Percentiles rank a stretch among this genome's conserved stretches.
Evolutionary conservation across 2,113 vertebrate species (phyloP).

Genomic region (Dendrocopos noguchii): DNA sequence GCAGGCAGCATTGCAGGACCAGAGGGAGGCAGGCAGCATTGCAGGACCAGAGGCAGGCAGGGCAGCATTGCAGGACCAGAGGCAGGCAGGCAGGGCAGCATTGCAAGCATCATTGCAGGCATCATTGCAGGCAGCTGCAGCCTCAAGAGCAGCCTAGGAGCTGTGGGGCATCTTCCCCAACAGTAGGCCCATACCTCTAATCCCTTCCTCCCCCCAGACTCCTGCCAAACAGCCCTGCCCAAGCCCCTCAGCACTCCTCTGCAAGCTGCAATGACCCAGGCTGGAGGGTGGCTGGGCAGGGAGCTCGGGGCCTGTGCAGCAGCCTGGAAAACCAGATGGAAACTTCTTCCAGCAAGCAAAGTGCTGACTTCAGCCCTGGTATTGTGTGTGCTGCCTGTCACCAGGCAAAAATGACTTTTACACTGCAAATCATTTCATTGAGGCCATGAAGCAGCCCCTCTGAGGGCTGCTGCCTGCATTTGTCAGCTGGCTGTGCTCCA

Average conservation of each 20-base stretch:
- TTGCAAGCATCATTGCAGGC: no score
- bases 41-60: no score
- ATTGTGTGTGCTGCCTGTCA: background rate
- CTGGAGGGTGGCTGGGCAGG: background rate
- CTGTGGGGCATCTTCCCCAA: background rate
- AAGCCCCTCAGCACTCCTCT: background rate
- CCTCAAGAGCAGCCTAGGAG: background rate
- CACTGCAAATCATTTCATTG: slow-evolving; percentile 7
- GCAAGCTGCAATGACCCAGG: no score
- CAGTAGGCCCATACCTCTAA: background rate
- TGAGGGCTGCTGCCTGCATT: slow-evolving; percentile 25
- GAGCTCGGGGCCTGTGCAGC: background rate
- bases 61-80: no score
- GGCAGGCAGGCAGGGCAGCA: no score
- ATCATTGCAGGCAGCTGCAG: background rate
- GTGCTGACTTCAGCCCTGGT: background rate
- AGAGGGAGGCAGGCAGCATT: fast-evolving
- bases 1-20: no score
- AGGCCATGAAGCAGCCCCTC: slow-evolving; percentile 9
- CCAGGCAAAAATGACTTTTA: background rate
- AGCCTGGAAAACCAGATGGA: background rate
- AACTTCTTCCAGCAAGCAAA: background rate
- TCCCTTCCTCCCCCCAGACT: fast-evolving
- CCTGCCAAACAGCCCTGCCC: background rate
- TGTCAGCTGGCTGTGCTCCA: slow-evolving; percentile 16